Evolutionary conservation across 2,113 vertebrate genomes (phyloP), one percentile per base, ranked within the genome.

Genomic region (Nothobranchius kuhntae): DNA sequence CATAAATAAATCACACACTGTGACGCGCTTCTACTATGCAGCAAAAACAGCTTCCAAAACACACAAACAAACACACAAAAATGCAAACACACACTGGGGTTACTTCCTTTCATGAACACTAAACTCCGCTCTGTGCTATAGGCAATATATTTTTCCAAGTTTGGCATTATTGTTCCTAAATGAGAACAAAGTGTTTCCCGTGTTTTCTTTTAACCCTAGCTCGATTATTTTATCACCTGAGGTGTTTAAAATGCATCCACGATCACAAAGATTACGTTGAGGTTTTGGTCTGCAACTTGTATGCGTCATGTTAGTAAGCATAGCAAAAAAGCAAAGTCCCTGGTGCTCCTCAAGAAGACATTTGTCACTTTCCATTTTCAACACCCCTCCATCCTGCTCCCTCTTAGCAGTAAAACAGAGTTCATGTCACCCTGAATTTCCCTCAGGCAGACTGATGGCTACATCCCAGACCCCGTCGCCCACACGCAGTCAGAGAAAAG

Each of bases 1-100:
- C 75, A 85, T 89, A 75, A 87, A 87, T 86, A 86, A 85, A 87
- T 89, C 77, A 80, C 83, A 73, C 65, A 73, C 71, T 77, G 51
- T 73, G 75, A 65, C 78, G 70, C 76, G 56, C 61, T 47, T 78
- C 58, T 75, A 70, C 46, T 48, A 52, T 83, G 55, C 65, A 70
- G 67, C 60, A 68, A 21, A 21, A 21, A 30, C 67, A 70, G 67
- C 17, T 57, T 82, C 74, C 71, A 73, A 57, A 44, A 68, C 30
- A 30, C 3, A 52, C 40, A 65, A 45, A 47, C 40, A 53, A 44
- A 68, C 30, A 30, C 3, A 52, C 40, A 65, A 45, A 47, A 40
- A 53, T 40, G 9, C n/a, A 38, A 52, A 62, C 6, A 69, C 10
- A 76, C 46, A 64, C 53, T 15, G 21, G 8, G 60, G 50, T 42